Evolutionary conservation across 1,140 invertebrate genomes (phyloP).

Genomic region (Steinernema khuongi): DNA sequence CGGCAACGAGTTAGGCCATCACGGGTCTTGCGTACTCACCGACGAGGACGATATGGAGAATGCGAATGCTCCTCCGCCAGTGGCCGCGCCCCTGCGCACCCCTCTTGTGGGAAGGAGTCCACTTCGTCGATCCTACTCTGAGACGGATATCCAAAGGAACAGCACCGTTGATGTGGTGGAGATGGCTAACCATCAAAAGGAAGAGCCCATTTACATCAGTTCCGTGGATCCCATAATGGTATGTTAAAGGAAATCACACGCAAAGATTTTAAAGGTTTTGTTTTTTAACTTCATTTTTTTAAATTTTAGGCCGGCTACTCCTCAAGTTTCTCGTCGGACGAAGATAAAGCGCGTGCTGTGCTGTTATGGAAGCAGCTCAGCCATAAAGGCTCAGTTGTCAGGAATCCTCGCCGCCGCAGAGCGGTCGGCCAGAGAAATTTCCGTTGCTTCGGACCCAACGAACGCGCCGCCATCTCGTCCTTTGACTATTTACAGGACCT

Average conservation of each 20-base stretch:
- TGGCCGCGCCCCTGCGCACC: not conserved
- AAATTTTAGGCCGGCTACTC: constrained; percentile 5
- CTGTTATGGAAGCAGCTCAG: not conserved
- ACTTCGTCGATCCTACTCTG: not conserved
- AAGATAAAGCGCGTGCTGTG: not conserved
- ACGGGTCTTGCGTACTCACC: constrained; percentile 5
- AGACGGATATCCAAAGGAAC: not conserved
- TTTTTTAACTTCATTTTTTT: too few species aligned
- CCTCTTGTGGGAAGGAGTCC: not conserved
- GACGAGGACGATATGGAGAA: constrained; percentile 2
- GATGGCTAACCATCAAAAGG: not conserved
- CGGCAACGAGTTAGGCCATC: not conserved
- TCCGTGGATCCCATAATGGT: not conserved
- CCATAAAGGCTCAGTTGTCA: not conserved
- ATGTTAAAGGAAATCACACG: not conserved
- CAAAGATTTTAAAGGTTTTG: not conserved
- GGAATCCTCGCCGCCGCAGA: not conserved
- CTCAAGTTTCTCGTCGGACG: constrained; percentile 5
- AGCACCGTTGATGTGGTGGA: not conserved
- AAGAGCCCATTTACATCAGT: not conserved
- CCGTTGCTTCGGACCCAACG: not conserved
- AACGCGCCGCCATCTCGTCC: not conserved
- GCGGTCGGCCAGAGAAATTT: not conserved
- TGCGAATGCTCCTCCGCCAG: not conserved
- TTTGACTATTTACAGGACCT: constrained; percentile 7